Percentiles rank a stretch among this genome's conserved stretches.
Conservation (phyloP, 2,113 vertebrate genomes). For the Tricholaema leucomelas region DNA sequence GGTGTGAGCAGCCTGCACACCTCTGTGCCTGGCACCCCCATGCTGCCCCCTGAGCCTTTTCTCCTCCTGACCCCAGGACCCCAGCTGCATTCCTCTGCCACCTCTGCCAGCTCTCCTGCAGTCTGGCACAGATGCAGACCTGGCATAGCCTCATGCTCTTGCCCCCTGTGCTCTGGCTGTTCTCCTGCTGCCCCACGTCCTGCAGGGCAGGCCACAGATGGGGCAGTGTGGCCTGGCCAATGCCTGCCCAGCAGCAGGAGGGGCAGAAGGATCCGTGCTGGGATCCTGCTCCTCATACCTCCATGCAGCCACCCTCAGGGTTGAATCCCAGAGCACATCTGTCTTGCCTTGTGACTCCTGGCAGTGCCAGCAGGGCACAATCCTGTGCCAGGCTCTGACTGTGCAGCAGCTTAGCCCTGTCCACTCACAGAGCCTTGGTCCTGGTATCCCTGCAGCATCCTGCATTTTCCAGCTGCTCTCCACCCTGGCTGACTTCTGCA, state of each 20-base stretch:
- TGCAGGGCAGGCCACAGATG: no score
- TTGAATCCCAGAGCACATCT: background rate
- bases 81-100: no score
- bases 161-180: no score
- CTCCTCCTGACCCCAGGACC: no score
- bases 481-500: accelerated
- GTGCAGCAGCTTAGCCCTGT: background rate
- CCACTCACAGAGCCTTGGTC: background rate
- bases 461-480: background rate
- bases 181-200: no score
- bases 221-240: no score
- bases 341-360: background rate
- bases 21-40: background rate
- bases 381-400: background rate
- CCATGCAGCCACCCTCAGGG: no score
- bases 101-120: background rate
- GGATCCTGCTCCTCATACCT: no score
- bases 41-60: background rate
- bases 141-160: background rate
- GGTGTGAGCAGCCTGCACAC: background rate
- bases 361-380: background rate
- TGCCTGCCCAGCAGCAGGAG: no score
- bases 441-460: background rate
- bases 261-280: no score
- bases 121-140: background rate